A percentile compares a stretch with the other conserved stretches of the same genome.
Evolutionary conservation across 2,797 vertebrate genomes (phyloP).

Genomic region (Sebastes nivosus): DNA sequence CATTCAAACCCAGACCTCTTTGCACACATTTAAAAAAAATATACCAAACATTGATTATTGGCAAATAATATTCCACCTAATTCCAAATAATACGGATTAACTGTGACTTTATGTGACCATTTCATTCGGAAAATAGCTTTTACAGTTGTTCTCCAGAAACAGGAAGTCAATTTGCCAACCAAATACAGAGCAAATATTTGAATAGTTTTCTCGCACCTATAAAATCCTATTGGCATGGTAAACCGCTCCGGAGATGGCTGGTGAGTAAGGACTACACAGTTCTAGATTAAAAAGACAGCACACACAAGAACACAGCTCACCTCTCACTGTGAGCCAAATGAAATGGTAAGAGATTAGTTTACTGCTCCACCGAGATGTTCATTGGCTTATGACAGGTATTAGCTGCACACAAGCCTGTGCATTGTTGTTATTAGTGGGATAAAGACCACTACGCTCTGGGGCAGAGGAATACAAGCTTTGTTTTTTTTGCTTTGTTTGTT

Average conservation of each 20-base stretch:
- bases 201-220: background rate
- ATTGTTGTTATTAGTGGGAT: constrained; percentile 40
- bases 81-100: background rate
- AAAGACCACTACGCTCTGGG: background rate
- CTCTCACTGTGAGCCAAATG: constrained; percentile 19
- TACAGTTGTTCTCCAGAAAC: background rate
- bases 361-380: constrained; percentile 30
- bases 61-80: background rate
- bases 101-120: background rate
- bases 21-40: background rate
- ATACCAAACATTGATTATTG: background rate
- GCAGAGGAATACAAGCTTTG: constrained; percentile 7
- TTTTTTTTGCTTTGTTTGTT: constrained; percentile 23
- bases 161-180: constrained; percentile 14
- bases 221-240: constrained; percentile 33
- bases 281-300: background rate
- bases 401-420: background rate
- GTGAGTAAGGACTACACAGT: constrained; percentile 1
- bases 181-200: constrained; percentile 45
- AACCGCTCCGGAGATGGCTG: constrained; percentile 6
- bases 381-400: constrained; percentile 30
- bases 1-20: background rate
- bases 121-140: background rate
- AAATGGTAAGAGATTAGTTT: constrained; percentile 39
- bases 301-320: background rate